Base-by-base conservation (phyloP, 1,140 invertebrate genomes). In the Chironomus striatipennis region DNA sequence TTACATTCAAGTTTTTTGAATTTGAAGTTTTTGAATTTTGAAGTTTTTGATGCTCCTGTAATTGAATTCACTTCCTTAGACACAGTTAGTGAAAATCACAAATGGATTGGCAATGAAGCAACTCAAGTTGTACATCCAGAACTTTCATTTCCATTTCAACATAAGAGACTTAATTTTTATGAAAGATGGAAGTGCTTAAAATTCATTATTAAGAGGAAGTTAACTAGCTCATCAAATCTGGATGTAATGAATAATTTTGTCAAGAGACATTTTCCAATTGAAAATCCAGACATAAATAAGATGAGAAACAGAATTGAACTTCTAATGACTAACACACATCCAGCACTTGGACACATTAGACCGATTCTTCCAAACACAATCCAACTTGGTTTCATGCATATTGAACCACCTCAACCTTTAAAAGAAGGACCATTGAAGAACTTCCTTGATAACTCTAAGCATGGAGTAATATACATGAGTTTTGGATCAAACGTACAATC, bases 391-490 rank as follows among this genome's bases (percentile, higher is more conserved):
- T 87, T 87, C 0, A 80, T 89, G 76, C 88, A 89, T 74, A 81
- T 81, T 24, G 79, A 83, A 67, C 76, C 65, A 20, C 74, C 78
- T 0, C 78, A 79, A 75, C 77, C 83, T 6, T 76, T 87, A 47
- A 7, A 18, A 8, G 80, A 84, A 0, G 72, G 73, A 24, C 79
- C 85, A 74, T 79, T 86, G 1, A 79, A 87, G 78, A 79, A 83
- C 57, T 87, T 87, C 75, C 76, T 88, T n/a, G 84, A 87, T 73
- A 81, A 81, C 24, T 82, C 87, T 73, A 80, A 78, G 5, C 77
- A 88, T 57, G 87, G 87, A 1, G 84, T 84, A 15, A 86, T 89
- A 77, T 87, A 87, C 76, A 87, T 89, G 77, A 87, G 85, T 75
- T 79, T 89, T 74, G 88, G 88, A 17, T 87, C 86, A 47, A 86